Conservation (phyloP, 2,888 invertebrate genomes). For the Eudemis profundana region DNA sequence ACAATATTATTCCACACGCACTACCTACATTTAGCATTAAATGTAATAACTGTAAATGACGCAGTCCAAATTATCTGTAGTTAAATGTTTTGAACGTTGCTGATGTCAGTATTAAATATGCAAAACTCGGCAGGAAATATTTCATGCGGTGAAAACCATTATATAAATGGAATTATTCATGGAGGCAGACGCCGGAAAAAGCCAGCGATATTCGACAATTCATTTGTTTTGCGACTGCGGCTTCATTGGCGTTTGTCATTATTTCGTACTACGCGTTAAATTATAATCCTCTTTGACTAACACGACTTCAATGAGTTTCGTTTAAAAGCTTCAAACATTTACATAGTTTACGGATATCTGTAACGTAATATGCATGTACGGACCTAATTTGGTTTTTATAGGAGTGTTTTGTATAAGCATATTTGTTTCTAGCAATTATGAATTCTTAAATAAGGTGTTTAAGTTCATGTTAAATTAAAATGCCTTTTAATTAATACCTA, state of each 20-base stretch:
- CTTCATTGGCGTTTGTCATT: slow-evolving; percentile 64
- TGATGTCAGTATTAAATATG: slow-evolving; percentile 79
- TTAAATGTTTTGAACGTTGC: slow-evolving; percentile 66
- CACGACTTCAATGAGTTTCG: too few species aligned
- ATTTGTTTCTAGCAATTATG: too few species aligned
- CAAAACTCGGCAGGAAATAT: slow-evolving; percentile 79
- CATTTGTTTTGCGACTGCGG: slow-evolving; percentile 77
- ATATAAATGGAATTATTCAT: slow-evolving; percentile 82
- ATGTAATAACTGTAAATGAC: slow-evolving; percentile 30
- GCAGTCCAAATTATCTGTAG: slow-evolving; percentile 27
- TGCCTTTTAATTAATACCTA: too few species aligned
- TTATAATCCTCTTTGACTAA: slow-evolving; percentile 47
- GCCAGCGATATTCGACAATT: slow-evolving; percentile 78
- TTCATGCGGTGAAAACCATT: slow-evolving; percentile 79
- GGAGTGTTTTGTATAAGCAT: too few species aligned
- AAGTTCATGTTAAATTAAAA: too few species aligned
- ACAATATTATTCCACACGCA: slow-evolving; percentile 8
- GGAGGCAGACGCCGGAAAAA: slow-evolving; percentile 75
- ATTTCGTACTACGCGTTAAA: slow-evolving; percentile 59
- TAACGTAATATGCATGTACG: too few species aligned
- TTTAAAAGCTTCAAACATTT: too few species aligned
- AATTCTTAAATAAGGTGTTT: too few species aligned
- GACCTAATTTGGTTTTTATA: too few species aligned
- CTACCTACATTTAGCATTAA: slow-evolving; percentile 6
- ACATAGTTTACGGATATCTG: too few species aligned